Base-by-base conservation (phyloP, 92 coral and sea anemone species). In the Phenganax subtilis region DNA sequence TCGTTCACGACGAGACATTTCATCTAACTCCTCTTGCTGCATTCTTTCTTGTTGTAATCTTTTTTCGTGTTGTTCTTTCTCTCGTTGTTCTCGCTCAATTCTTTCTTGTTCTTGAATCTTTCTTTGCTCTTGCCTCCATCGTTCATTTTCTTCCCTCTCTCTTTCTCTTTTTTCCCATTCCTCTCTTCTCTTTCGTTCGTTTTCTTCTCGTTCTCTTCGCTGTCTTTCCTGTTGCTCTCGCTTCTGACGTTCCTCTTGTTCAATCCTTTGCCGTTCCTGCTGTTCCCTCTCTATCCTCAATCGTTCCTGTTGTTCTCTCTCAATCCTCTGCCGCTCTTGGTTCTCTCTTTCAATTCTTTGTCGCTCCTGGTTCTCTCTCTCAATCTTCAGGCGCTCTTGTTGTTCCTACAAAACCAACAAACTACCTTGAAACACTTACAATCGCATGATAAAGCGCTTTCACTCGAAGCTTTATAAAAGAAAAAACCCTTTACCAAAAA, bases 91-190 rank as follows among this genome's bases (percentile, higher is more conserved):
- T 25, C 76, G 91, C 57, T 90, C 87, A 62, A 84, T 86, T 52
- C 83, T 80, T 17, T 89, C 96, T 57, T 75, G 75, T 75, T 84
- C 82, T 55, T 84, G 72, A 56, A 47, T 62, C 69, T 85, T 90
- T 76, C 83, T 65, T 64, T 84, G 71, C 65, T 91, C 92, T 84
- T 87, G 87, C 68, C 84, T 86, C 69, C 85, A 74, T n/a, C 87
- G 81, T 66, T 91, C 86, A 31, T 63, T 82, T 84, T 81, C 82
- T 17, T 85, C 86, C 8, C 89, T 82, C 71, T 89, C 91, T n/a
- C 77, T 87, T 82, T 89, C 91, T n/a, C 77, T 87, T 82, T 81
- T 83, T 10, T 65, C 81, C 56, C 86, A 79, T 74, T 92, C 94
- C n/a, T 63, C 66, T 73, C 84, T 88, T 72, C 84, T 87, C 51